Conservation (phyloP, 2,113 vertebrate genomes). For the Blennius ocellaris region DNA sequence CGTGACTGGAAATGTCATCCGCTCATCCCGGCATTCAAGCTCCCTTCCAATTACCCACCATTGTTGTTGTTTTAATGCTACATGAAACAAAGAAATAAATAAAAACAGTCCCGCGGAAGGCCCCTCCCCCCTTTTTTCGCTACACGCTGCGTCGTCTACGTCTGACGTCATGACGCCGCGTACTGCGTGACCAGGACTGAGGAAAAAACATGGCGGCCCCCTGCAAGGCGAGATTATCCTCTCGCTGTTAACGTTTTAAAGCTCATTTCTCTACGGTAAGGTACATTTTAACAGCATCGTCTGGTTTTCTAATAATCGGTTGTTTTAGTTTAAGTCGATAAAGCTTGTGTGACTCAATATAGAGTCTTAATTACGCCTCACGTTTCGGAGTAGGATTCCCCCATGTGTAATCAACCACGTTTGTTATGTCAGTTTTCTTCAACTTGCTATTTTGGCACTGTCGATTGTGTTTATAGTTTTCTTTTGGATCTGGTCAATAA, state of each 20-base stretch:
- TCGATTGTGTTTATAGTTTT: neutral
- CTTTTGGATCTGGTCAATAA: neutral
- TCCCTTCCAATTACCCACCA: constrained; percentile 67
- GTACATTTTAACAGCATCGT: fast-evolving
- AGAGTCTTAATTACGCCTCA: too few species aligned
- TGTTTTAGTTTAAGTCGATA: fast-evolving
- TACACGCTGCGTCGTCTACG: constrained; percentile 59
- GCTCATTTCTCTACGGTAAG: constrained; percentile 48
- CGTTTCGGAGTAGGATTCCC: neutral
- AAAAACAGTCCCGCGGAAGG: constrained; percentile 80
- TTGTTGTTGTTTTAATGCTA: constrained; percentile 79
- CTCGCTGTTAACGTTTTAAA: neutral
- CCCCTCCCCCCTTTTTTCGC: constrained; percentile 79
- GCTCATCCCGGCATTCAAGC: constrained; percentile 59
- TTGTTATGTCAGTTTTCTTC: constrained; percentile 37
- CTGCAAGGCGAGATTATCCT: neutral
- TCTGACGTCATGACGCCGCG: constrained; percentile 49
- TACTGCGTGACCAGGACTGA: neutral
- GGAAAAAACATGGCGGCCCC: constrained; percentile 72
- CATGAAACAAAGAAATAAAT: constrained; percentile 89
- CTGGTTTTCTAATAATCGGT: fast-evolving
- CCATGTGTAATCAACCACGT: constrained; percentile 58
- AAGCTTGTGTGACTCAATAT: neutral
- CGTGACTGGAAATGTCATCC: constrained; percentile 60
- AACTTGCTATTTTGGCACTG: neutral